Percentiles rank a stretch among this genome's conserved stretches.
Conservation (phyloP, 2,888 invertebrate species). For the Plemyria rubiginata region DNA sequence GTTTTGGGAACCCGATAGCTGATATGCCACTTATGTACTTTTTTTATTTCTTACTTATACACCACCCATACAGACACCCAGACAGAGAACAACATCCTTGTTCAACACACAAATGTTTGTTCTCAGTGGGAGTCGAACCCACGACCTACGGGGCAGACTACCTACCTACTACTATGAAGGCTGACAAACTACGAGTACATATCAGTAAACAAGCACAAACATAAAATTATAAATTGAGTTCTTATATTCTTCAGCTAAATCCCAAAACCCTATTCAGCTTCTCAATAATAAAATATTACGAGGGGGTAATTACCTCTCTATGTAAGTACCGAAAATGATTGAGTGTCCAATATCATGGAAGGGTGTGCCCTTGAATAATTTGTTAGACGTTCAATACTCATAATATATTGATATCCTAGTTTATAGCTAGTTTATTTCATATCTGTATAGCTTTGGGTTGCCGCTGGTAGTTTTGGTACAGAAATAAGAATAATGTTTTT, state of each 20-base stretch:
- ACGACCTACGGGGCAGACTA: no score
- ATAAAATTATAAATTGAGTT: background rate
- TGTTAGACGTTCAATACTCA: slow-evolving; percentile 39
- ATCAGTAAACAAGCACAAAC: no score
- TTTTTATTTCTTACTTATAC: no score
- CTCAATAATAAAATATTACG: slow-evolving; percentile 25
- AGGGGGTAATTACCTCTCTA: slow-evolving; percentile 28
- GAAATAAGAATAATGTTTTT: no score
- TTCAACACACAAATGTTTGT: no score
- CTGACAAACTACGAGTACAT: no score
- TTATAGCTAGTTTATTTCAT: slow-evolving; percentile 21
- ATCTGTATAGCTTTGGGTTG: slow-evolving; percentile 20
- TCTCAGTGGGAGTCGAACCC: no score
- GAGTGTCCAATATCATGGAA: slow-evolving; percentile 38
- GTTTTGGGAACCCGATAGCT: no score
- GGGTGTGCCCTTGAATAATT: slow-evolving; percentile 41
- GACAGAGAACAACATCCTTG: no score
- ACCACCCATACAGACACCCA: no score
- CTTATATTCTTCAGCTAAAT: background rate
- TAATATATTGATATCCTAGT: slow-evolving; percentile 42
- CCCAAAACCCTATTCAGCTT: slow-evolving; percentile 1
- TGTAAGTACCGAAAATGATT: slow-evolving; percentile 30
- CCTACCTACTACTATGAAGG: no score
- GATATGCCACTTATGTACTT: no score
- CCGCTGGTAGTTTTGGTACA: slow-evolving; percentile 3